Base-by-base conservation (phyloP, 2,888 invertebrate species). In the Hoplodrina ambigua region DNA sequence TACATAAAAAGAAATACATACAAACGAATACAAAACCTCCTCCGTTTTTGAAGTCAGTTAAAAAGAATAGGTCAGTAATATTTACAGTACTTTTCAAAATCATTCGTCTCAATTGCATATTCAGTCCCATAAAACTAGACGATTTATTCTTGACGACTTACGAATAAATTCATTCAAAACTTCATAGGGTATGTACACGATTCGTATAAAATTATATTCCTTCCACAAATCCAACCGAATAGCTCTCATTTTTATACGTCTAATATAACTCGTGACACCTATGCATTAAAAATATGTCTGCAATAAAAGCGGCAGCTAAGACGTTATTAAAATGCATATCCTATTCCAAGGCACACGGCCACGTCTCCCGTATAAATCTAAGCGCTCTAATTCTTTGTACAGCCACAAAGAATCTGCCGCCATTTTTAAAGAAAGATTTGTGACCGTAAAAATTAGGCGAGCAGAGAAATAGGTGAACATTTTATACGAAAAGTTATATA, bases 271-370 rank as follows among this genome's bases (percentile, higher is more conserved):
- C 64, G 72, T 64, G 83, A 66, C 75, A 75, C 58, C 54, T 81
- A 77, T 80, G 74, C 70, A 76, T 80, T 83, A 84, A 81, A 75
- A 83, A 82, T 82, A 81, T 80, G 68, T 67, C 55, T 55, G 81
- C 84, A 78, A 84, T 83, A 83, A 80, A 81, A 72, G 37, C 58
- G 57, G 58, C 7, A 55, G 66, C 72, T 78, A 78, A 73, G 69
- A 66, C 58, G 72, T 78, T 86, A 88, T 88, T 87, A 88, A 87
- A 89, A 88, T 88, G 86, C 88, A 88, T 81, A 84, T 85, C 85
- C 81, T 64, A 81, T 83, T 80, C 72, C 74, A 50, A 69, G 54
- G 62, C 77, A 70, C 49, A 58, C 72, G 79, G 60, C 76, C 88
- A 88, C 86, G 89, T 86, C 46, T 64, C 55, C 46, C 64, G 68